These are phyloP conservation scores for Callipepla squamata DNA, from an alignment of 2,113 vertebrate genomes.

Conservation along the genomic window DNA sequence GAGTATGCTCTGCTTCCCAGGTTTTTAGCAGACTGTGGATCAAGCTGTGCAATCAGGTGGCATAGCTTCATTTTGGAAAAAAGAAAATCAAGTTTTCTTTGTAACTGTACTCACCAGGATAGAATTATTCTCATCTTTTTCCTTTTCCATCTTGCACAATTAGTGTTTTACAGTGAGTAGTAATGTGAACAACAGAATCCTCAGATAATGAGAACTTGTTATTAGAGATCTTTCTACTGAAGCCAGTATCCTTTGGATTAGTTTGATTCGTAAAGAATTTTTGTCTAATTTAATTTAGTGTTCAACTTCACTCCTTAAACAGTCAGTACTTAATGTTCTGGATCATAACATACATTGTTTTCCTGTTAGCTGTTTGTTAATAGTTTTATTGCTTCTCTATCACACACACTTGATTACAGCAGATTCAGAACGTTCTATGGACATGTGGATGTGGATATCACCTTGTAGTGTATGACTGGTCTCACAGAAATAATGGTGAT, in stretches of 20 bases:
- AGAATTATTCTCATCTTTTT: background rate
- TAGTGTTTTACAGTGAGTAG: background rate
- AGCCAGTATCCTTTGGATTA: background rate
- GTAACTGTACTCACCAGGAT: background rate
- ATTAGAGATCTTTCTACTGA: background rate
- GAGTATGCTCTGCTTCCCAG: background rate
- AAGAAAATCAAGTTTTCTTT: background rate
- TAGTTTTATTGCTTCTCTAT: background rate
- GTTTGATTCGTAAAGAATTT: accelerated
- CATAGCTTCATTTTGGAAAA: background rate
- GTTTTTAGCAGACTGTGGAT: background rate
- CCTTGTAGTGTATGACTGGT: background rate
- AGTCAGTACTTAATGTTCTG: background rate
- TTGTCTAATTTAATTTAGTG: background rate
- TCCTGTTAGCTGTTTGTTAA: background rate
- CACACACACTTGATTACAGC: background rate
- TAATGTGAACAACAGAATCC: background rate
- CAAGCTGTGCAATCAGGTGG: background rate
- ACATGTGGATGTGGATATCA: background rate
- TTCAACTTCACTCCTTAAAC: background rate
- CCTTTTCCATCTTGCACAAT: background rate
- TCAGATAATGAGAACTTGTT: background rate
- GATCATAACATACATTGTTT: background rate
- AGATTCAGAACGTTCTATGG: background rate
- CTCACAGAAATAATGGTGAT: background rate